These are phyloP conservation scores for Polietes domitor DNA, from an alignment of 2,888 invertebrate species.

Conservation along the genomic window DNA sequence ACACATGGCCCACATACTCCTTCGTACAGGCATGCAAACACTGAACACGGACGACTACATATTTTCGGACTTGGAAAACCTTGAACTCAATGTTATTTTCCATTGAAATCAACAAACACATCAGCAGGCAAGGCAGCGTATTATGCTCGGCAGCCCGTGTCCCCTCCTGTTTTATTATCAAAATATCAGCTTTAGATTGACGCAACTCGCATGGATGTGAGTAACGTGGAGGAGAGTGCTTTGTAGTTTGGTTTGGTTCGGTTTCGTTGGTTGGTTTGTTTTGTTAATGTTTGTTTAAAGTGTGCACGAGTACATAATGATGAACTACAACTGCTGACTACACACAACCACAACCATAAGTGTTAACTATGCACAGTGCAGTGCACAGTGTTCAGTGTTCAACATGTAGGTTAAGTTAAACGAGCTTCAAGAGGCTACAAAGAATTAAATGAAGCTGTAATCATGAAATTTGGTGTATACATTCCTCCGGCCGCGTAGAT, in stretches of 20 bases:
- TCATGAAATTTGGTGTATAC: too few relatives aligned
- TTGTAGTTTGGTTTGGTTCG: background rate
- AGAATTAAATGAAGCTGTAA: too few relatives aligned
- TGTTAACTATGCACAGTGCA: constrained; percentile 19
- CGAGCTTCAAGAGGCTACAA: too few relatives aligned
- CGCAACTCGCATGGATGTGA: background rate
- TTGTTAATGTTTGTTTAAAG: constrained; percentile 13
- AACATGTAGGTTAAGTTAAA: too few relatives aligned
- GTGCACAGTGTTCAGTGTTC: too few relatives aligned
- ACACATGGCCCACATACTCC: background rate
- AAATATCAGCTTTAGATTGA: constrained; percentile 11
- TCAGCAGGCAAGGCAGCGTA: background rate
- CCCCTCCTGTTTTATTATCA: constrained; percentile 30
- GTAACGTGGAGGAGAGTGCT: background rate
- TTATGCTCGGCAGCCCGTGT: background rate
- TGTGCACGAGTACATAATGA: background rate
- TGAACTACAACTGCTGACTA: background rate
- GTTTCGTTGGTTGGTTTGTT: background rate
- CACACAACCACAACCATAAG: background rate
- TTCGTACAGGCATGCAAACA: too few relatives aligned
- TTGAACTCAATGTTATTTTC: constrained; percentile 54
- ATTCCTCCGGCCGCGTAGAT: too few relatives aligned
- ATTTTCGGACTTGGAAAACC: constrained; percentile 22
- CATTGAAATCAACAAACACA: constrained; percentile 48
- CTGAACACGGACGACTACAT: background rate